A percentile compares a stretch with the other conserved stretches of the same genome.
Conservation (phyloP, 2,797 vertebrate genomes). For the Darevskia nairensis region DNA sequence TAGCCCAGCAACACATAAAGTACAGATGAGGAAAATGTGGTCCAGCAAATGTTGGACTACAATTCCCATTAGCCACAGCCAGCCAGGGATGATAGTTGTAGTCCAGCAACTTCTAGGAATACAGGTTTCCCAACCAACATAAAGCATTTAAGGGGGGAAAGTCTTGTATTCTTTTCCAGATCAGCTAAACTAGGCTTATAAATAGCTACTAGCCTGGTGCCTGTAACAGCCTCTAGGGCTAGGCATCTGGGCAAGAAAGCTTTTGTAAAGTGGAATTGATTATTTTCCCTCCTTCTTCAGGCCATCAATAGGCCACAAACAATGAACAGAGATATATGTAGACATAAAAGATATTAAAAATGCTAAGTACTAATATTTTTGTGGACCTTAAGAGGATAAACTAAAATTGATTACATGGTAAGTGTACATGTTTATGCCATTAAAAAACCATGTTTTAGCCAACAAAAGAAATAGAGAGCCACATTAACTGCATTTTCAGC, state of each 20-base stretch:
- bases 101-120: too few species aligned
- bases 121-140: too few species aligned
- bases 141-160: neutral
- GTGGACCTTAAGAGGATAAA: neutral
- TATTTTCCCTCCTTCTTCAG: neutral
- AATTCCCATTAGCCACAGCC: too few species aligned
- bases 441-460: neutral
- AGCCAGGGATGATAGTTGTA: neutral
- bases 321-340: neutral
- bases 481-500: conserved; percentile 1
- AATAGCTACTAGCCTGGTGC: neutral
- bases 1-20: neutral
- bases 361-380: neutral
- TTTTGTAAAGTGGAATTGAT: neutral
- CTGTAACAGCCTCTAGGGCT: neutral
- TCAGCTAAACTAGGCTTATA: neutral
- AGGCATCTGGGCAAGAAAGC: neutral
- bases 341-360: neutral
- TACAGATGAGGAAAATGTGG: neutral
- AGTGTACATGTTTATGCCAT: neutral
- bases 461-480: neutral
- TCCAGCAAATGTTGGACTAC: too few species aligned
- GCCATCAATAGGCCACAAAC: neutral
- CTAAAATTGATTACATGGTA: neutral
- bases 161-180: neutral